Evolutionary conservation across 1,140 invertebrate genomes (phyloP), one percentile per base, ranked within the genome.

Genomic region (Achatina immaculata): DNA sequence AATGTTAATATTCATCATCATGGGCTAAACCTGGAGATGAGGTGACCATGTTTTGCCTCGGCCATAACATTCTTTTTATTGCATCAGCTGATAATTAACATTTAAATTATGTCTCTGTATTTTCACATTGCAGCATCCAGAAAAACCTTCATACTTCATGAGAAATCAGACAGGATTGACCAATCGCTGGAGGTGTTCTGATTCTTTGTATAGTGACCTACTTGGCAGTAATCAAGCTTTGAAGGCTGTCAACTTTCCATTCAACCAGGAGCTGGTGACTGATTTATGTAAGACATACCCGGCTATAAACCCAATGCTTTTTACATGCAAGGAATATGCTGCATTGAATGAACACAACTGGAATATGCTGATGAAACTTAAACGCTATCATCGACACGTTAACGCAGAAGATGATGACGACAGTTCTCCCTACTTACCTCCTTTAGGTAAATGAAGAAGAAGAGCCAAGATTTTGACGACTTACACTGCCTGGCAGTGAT

Each of bases 191-290:
- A 81, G 90, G 0, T 75, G 88, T 2, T 89, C 89, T 16, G 87
- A 91, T 34, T 87, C 88, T 9, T 84, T 91, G 14, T 88, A 89
- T 51, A 89, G 89, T 80, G 90, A 91, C 65, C 78, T 91, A 14
- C 82, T 91, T 9, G 90, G 90, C 34, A 88, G 85, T 43, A 66
- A 85, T 9, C 90, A 91, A 79, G 90, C 90, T n/a, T 85, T 90
- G n/a, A 88, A 87, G 77, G 85, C 90, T 24, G 81, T 90, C 34
- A 83, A 76, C 31, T 85, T 86, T 81, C 86, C 88, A 21, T 88
- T 86, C 55, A 90, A 90, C 72, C 45, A 85, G 24, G 87, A 81
- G 58, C 69, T 90, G 69, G 83, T 89, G 16, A 86, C 86, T 34
- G 86, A 89, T 34, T 87, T 90, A 6, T 86, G 88, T 76, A 88